Evolutionary conservation across 2,797 vertebrate genomes (phyloP).

Genomic region (Cirrhinus mrigala): DNA sequence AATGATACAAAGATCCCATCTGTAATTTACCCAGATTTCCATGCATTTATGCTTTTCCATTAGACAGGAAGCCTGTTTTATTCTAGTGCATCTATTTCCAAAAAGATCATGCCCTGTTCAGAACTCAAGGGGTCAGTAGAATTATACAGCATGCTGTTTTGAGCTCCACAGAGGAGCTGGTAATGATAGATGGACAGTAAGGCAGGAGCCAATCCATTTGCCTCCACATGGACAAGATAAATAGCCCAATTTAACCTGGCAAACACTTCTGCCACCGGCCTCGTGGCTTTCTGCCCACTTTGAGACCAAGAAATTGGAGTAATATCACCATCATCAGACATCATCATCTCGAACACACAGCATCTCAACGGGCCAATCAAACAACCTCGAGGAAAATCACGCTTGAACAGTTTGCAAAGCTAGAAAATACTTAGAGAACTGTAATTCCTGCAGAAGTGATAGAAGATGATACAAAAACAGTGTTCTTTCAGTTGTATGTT

Average conservation of each 20-base stretch:
- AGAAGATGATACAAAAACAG: not conserved
- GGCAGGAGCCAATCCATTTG: slow-evolving; percentile 68
- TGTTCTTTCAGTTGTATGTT: no score
- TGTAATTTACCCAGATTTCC: not conserved
- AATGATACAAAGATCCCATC: not conserved
- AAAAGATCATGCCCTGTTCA: slow-evolving; percentile 4
- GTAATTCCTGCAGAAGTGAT: not conserved
- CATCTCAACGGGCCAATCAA: not conserved
- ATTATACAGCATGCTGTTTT: slow-evolving; percentile 55
- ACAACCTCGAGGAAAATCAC: not conserved
- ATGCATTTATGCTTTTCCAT: not conserved
- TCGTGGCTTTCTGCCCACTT: slow-evolving; percentile 21
- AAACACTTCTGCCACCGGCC: slow-evolving; percentile 48
- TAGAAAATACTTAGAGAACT: no score
- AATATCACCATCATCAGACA: slow-evolving; percentile 27
- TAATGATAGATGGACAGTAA: slow-evolving; percentile 63
- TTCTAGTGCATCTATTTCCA: slow-evolving; percentile 4
- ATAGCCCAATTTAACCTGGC: slow-evolving; percentile 68
- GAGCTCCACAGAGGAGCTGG: slow-evolving; percentile 58
- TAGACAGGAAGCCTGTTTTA: not conserved
- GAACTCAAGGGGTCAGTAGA: slow-evolving; percentile 53
- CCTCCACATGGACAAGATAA: slow-evolving; percentile 69
- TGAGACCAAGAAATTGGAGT: slow-evolving; percentile 45
- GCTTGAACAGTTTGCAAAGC: not conserved
- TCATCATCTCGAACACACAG: not conserved